Percentiles rank a stretch among this genome's conserved stretches.
These are phyloP conservation scores for Bathynomus jamesi DNA, from an alignment of 1,140 invertebrate genomes.

Conservation along the genomic window DNA sequence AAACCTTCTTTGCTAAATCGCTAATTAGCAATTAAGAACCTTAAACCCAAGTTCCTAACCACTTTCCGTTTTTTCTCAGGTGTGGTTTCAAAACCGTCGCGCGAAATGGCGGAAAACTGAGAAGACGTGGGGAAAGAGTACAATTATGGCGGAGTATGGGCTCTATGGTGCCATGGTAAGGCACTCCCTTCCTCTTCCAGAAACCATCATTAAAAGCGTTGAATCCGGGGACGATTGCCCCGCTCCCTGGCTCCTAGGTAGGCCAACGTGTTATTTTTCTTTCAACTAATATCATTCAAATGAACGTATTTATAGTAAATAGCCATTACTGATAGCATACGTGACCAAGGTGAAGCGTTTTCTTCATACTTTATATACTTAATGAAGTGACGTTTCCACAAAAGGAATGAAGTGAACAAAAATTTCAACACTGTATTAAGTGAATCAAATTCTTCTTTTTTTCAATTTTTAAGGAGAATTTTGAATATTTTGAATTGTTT, in stretches of 20 bases:
- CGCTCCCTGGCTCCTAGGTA: conserved; percentile 96
- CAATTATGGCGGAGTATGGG: conserved; percentile 99
- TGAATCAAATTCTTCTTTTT: no score
- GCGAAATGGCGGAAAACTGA: conserved; percentile 99
- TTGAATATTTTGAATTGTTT: no score
- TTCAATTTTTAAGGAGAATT: no score
- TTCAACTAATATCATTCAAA: no score
- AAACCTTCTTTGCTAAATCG: no score
- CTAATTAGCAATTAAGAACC: no score
- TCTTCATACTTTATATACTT: no score
- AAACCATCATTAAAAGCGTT: conserved; percentile 92
- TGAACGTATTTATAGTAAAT: background rate
- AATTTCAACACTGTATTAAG: no score
- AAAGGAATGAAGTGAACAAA: no score
- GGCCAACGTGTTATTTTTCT: background rate
- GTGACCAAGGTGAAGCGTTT: background rate
- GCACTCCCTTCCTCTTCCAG: conserved; percentile 91
- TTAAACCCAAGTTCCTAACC: no score
- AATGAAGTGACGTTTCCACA: no score
- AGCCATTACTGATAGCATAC: background rate
- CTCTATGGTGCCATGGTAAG: conserved; percentile 98
- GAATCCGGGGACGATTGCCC: conserved; percentile 84
- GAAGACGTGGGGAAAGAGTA: conserved; percentile 97
- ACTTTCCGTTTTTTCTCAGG: no score
- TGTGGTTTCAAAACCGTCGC: conserved; percentile 96